Evolutionary conservation across 1,140 invertebrate species (phyloP), one percentile per base, ranked within the genome.

Genomic region (Chlorops oryzae): DNA sequence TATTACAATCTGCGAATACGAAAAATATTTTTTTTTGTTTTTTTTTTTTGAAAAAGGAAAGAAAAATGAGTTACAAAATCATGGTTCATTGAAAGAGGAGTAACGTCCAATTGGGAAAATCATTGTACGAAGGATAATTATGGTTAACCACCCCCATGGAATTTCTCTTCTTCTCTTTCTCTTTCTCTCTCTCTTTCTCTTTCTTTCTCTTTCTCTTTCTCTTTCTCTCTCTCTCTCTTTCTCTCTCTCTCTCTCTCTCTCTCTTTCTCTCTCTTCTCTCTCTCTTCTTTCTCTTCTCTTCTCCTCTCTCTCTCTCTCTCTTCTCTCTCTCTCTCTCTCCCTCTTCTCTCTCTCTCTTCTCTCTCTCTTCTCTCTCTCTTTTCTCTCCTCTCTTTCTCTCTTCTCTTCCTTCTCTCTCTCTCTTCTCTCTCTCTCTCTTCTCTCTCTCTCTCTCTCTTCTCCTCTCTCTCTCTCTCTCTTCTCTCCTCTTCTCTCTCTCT

Each of bases 281-380:
- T n/a, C 28, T 32, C n/a, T 32, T 7, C n/a, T 7, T 32, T n/a
- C 7, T 32, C 7, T 32, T n/a, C 28, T 9, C n/a, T 9, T 32
- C 7, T 32, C 7, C 28, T 7, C 24, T 56, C 38, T 55, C 55
- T 56, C 57, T 52, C n/a, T n/a, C n/a, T n/a, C n/a, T n/a, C n/a
- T n/a, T n/a, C n/a, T 32, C 7, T n/a, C 28, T 9, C 32, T 56
- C 57, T 55, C 56, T 59, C 57, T 59, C 32, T 32, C 27, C 35
- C 24, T 43, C 40, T 48, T 32, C 32, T 23, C 34, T 9, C 7
- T 15, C 15, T 41, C 39, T 25, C 21, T 46, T 35, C 10, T 24
- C 20, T 23, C 46, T 47, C 54, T 52, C n/a, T n/a, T n/a, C n/a
- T n/a, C n/a, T n/a, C n/a, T n/a, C n/a, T n/a, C n/a, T n/a, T n/a